These are phyloP conservation scores for Potamarius usumacintae DNA, from an alignment of 2,113 vertebrate genomes.

Conservation along the genomic window DNA sequence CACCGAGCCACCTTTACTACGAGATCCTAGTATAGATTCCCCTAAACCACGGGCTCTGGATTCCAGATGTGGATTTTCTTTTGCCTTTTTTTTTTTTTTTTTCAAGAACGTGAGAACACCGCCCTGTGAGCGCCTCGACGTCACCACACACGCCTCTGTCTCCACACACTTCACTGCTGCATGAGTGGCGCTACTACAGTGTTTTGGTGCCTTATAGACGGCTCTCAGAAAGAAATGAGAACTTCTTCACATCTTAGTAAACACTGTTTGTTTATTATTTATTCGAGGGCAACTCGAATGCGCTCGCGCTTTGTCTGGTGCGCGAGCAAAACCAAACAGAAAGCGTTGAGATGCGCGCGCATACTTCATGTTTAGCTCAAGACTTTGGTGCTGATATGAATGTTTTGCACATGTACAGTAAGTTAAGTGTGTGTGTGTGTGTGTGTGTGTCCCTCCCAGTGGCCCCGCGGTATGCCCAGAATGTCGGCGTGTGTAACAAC, in stretches of 20 bases:
- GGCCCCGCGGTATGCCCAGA: constrained; percentile 69
- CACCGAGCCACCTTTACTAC: constrained; percentile 44
- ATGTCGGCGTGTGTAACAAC: constrained; percentile 60
- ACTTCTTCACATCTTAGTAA: background rate
- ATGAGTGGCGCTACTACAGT: constrained; percentile 20
- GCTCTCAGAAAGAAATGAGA: background rate
- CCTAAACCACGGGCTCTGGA: constrained; percentile 60
- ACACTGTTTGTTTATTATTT: background rate
- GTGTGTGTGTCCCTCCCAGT: constrained; percentile 53
- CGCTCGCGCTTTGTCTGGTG: background rate
- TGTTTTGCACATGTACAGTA: background rate
- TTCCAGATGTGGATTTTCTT: constrained; percentile 74
- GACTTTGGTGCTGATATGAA: background rate
- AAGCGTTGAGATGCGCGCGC: background rate
- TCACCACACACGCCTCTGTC: constrained; percentile 62
- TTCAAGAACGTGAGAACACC: constrained; percentile 71
- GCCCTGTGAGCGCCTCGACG: constrained; percentile 71
- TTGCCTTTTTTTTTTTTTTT: constrained; percentile 45
- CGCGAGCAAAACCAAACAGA: background rate
- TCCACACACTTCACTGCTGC: background rate
- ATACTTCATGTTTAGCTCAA: background rate
- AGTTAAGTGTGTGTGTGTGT: constrained; percentile 26
- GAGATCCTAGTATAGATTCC: constrained; percentile 61
- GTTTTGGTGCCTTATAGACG: constrained; percentile 1
- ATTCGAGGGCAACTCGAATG: background rate